phyloP scores from a whole-genome alignment of 1,140 invertebrate species.

The Lordiphosa collinella region DNA sequence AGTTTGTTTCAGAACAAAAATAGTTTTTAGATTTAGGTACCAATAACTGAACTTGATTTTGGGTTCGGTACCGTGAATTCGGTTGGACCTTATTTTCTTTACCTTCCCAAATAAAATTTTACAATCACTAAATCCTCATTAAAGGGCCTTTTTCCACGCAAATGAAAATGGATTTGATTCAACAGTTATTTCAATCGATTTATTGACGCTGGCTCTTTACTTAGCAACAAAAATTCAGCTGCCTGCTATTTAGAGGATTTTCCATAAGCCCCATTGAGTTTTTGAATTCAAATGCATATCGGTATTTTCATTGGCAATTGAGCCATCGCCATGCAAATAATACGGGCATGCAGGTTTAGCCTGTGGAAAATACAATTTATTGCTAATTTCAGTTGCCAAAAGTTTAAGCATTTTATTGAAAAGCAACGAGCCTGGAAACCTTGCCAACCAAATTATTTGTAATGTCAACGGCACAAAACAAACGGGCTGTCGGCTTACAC shows the following conservation, averaged over 20 bases:
- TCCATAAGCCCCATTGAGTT: conserved; percentile 1
- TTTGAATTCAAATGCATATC: background rate
- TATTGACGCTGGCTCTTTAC: too few species aligned
- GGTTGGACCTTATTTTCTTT: too few species aligned
- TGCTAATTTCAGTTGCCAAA: conserved; percentile 48
- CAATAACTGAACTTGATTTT: too few species aligned
- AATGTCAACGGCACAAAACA: conserved; percentile 39
- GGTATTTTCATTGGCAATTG: background rate
- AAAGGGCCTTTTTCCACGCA: too few species aligned
- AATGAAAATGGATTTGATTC: too few species aligned
- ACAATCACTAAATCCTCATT: too few species aligned
- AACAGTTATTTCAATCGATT: too few species aligned
- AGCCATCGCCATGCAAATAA: background rate
- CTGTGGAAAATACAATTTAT: conserved; percentile 31
- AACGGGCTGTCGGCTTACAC: conserved; percentile 31
- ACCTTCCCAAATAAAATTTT: too few species aligned
- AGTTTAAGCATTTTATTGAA: conserved; percentile 33
- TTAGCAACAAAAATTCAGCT: background rate
- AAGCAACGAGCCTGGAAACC: conserved; percentile 29
- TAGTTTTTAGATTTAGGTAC: too few species aligned
- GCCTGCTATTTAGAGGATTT: conserved; percentile 6
- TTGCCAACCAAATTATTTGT: conserved; percentile 55
- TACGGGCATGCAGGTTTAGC: conserved; percentile 25
- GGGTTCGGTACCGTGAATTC: too few species aligned
- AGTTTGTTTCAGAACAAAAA: too few species aligned